These are phyloP conservation scores for Tortrix viridana DNA, from an alignment of 2,888 invertebrate species.

Conservation along the genomic window DNA sequence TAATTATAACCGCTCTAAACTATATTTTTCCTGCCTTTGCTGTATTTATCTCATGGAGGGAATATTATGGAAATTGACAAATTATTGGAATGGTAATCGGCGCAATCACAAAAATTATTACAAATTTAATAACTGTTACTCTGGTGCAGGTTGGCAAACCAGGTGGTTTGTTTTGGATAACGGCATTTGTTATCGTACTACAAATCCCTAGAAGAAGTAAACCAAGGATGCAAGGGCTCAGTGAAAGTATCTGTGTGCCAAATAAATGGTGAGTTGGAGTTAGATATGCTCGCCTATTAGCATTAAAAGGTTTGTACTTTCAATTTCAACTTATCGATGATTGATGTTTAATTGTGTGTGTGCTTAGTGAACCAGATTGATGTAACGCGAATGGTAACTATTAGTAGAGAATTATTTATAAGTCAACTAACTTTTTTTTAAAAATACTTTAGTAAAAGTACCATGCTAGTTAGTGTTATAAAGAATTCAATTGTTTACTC, in stretches of 20 bases:
- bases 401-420: too few species aligned
- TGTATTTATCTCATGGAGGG: constrained; percentile 86
- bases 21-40: constrained; percentile 9
- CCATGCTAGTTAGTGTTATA: too few species aligned
- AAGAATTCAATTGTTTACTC: too few species aligned
- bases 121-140: constrained; percentile 28
- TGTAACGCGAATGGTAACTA: constrained; percentile 87
- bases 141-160: constrained; percentile 90
- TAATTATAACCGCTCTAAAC: constrained; percentile 2
- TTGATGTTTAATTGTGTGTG: not conserved
- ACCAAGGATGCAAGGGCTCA: constrained; percentile 92
- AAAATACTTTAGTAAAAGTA: too few species aligned
- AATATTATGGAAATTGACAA: constrained; percentile 93
- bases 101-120: constrained; percentile 11
- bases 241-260: constrained; percentile 93
- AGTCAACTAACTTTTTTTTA: too few species aligned
- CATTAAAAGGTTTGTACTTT: not conserved
- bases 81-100: constrained; percentile 90
- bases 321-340: not conserved
- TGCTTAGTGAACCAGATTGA: constrained; percentile 88
- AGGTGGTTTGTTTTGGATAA: constrained; percentile 93
- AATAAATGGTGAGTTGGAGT: constrained; percentile 86
- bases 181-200: constrained; percentile 92
- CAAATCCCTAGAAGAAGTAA: constrained; percentile 92
- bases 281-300: not conserved